Evolutionary conservation across 2,113 vertebrate species (phyloP).

Genomic region (Calonectris borealis): DNA sequence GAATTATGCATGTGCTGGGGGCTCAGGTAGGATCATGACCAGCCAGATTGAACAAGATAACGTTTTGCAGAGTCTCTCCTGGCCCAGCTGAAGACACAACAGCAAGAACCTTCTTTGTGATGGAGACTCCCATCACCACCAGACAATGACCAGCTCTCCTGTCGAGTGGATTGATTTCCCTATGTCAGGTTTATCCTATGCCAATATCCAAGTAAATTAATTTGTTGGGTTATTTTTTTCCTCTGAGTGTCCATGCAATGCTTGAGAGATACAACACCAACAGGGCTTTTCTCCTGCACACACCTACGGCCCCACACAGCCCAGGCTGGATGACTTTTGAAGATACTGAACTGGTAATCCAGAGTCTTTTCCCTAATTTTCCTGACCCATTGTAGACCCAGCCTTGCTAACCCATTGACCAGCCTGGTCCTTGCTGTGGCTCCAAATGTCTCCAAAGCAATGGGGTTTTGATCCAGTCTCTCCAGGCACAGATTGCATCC

Average conservation of each 20-base stretch:
- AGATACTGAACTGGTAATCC: not conserved
- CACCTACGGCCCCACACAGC: not conserved
- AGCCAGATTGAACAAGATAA: not conserved
- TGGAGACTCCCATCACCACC: not conserved
- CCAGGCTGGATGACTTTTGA: not conserved
- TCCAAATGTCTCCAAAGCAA: not conserved
- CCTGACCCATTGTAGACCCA: not conserved
- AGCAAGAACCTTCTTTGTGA: not conserved
- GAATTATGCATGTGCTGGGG: not conserved
- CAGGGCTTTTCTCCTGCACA: not conserved
- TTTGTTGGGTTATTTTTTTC: not conserved
- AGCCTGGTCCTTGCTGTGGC: not conserved
- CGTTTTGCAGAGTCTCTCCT: not conserved
- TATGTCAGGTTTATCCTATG: fast-evolving
- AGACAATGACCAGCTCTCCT: not conserved
- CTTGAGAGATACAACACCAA: not conserved
- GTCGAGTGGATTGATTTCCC: not conserved
- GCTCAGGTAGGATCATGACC: not conserved
- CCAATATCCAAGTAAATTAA: not conserved
- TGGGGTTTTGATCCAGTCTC: not conserved
- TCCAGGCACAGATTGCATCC: not conserved
- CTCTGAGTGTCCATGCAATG: not conserved
- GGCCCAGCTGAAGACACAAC: not conserved
- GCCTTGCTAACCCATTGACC: not conserved
- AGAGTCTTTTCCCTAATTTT: not conserved